Evolutionary conservation across 2,113 vertebrate genomes (phyloP).

Genomic region (Phoenicopterus ruber): DNA sequence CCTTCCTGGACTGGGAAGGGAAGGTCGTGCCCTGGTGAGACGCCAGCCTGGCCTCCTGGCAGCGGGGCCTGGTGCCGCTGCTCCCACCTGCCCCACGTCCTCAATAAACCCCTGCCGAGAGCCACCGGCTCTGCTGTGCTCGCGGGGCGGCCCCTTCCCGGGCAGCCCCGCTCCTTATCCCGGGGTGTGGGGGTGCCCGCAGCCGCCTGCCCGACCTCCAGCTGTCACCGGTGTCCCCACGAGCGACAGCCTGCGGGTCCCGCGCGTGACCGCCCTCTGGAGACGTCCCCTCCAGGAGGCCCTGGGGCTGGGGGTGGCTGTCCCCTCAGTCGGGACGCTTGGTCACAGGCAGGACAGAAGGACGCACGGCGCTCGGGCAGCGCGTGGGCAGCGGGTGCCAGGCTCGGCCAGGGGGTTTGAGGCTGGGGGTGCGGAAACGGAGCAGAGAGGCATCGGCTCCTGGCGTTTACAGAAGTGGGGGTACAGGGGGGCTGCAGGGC

Average conservation of each 20-base stretch:
- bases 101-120: background rate
- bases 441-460: background rate
- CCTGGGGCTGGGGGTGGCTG: background rate
- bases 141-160: too few relatives aligned
- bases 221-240: background rate
- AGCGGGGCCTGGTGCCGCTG: background rate
- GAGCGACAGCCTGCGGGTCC: background rate
- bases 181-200: accelerated
- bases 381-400: accelerated
- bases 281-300: background rate
- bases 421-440: background rate
- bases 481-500: background rate
- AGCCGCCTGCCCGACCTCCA: accelerated
- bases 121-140: background rate
- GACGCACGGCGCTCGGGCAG: accelerated
- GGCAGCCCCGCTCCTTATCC: accelerated
- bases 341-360: background rate
- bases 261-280: accelerated
- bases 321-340: background rate
- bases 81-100: accelerated
- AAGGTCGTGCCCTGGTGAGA: constrained; percentile 51
- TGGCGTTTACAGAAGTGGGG: background rate
- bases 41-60: accelerated
- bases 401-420: accelerated
- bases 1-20: constrained; percentile 62